Evolutionary conservation across 2,797 vertebrate species (phyloP), one percentile per base, ranked within the genome.

Genomic region (Sarcophilus harrisii): DNA sequence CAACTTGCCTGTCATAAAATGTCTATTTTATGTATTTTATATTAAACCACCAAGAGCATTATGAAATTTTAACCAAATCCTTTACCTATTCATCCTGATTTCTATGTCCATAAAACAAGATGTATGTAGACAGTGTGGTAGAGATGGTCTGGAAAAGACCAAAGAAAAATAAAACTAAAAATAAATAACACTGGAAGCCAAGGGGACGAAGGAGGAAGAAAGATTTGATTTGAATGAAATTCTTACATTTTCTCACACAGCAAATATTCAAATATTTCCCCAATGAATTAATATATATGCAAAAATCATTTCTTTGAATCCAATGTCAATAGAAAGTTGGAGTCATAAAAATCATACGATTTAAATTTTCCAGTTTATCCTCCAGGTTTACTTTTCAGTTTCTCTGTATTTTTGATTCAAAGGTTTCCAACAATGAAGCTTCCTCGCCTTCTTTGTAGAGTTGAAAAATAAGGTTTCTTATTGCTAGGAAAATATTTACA

Each of bases 381-480:
- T 87, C 73, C 38, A 87, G 12, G 73, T 87, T 87, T 87, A 87
- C 73, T 87, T 87, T 87, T 87, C 38, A 87, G 38, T 87, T 87
- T 87, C 38, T 87, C 73, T 87, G 24, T 73, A n/a, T 45, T 87
- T 87, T 87, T 49, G 38, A 87, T 87, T 49, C 38, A 87, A 87
- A 87, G 38, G 21, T 45, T 87, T 87, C 38, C 73, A 87, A 87
- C 73, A 87, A 87, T 87, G 73, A 87, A 87, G 73, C 73, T 87
- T 49, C 73, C 73, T 87, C 3, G 73, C 38, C 73, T 87, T 87
- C 73, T 49, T 24, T 11, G 38, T 87, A 49, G 38, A 87, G 38
- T 87, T 38, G 38, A 87, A 87, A 87, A 87, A 87, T 87, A 87
- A 87, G 73, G 73, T 87, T 73, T 87, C 73, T 87, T 87, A 87